Evolutionary conservation across 92 coral and sea anemone species (phyloP), one percentile per base, ranked within the genome.

Genomic region (Phenganax marumi): DNA sequence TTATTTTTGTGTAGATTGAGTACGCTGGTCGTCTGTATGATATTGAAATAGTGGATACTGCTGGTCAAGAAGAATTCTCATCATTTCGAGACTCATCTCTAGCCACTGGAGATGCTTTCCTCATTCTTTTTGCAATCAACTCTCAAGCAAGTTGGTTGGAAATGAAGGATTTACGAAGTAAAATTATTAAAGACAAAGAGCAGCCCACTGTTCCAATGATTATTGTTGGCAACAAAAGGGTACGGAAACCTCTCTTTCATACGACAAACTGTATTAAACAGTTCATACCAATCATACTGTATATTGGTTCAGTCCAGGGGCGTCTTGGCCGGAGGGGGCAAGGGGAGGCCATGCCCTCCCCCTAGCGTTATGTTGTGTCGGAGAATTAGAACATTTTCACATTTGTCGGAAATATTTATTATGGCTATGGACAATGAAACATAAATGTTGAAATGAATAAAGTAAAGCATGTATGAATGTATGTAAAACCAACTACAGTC

Each of bases 131-230:
- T 88, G 98, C 98, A 46, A 88, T 95, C 21, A 95, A 95, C 77
- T 95, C 98, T 39, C 87, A 91, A 16, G 93, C 97, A 57, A 95
- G 98, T 73, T 95, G 98, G 98, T 91, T 91, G 64, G 98, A 95
- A 80, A 89, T 95, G 73, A 92, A 95, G 83, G 98, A 95, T 17
- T 73, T 95, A 52, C 87, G 98, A 24, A 92, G 93, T 85, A 95
- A 95, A 86, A 95, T 95, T 50, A 91, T 95, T 23, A 87, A 90
- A 81, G 98, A 95, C 49, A 92, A 93, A 6, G 93, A 90, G 77
- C 81, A 80, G 51, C 85, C 79, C 9, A 87, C 90, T 16, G 88
- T 92, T 69, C 98, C 98, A 26, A 95, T 95, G 98, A 91, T 95
- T 19, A 48, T 95, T 43, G 93, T 95, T 33, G 98, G 90, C 65